These are phyloP conservation scores for Seriola quinqueradiata DNA, from an alignment of 2,113 vertebrate species.

Conservation along the genomic window DNA sequence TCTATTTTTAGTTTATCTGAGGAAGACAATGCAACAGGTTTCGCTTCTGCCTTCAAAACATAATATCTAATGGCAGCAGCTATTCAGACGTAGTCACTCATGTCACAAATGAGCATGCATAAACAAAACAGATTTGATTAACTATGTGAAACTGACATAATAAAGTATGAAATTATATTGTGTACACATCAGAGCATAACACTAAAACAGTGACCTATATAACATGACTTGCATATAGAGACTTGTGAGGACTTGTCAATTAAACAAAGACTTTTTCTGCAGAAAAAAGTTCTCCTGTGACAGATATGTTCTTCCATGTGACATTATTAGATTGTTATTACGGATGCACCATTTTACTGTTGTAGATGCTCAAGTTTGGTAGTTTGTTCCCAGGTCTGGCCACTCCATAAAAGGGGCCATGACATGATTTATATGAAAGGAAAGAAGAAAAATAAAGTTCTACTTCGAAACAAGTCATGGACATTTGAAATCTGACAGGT, in stretches of 20 bases:
- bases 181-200: too few species aligned
- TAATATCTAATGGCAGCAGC: not conserved
- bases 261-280: too few species aligned
- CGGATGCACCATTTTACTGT: not conserved
- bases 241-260: too few species aligned
- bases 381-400: not conserved
- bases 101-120: not conserved
- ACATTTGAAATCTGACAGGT: not conserved
- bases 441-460: not conserved
- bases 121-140: not conserved
- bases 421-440: not conserved
- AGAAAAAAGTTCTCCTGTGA: too few species aligned
- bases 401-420: too few species aligned
- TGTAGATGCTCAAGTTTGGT: not conserved
- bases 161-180: too few species aligned
- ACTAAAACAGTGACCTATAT: too few species aligned
- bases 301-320: not conserved
- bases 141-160: not conserved
- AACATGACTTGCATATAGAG: too few species aligned
- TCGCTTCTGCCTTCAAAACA: not conserved
- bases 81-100: not conserved
- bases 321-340: too few species aligned
- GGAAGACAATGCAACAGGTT: not conserved
- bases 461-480: not conserved
- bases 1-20: not conserved